These are phyloP conservation scores for Podarcis cretensis DNA, from an alignment of 2,113 vertebrate genomes.

Conservation along the genomic window DNA sequence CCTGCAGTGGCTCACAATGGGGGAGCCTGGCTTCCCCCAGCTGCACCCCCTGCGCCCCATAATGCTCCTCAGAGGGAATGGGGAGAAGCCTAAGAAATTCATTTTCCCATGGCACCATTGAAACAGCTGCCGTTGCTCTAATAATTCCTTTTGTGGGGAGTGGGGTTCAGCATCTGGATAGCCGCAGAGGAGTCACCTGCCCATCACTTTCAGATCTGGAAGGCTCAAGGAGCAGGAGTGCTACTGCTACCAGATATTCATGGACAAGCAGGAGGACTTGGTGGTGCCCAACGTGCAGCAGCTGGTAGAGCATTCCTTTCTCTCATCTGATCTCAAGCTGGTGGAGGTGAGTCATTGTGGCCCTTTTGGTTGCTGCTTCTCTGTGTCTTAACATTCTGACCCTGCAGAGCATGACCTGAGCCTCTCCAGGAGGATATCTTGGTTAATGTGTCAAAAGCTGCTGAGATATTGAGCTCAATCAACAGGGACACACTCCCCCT, in stretches of 20 bases:
- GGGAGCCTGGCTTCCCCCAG: not conserved
- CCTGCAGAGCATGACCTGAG: not conserved
- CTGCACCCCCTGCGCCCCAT: constrained; percentile 23
- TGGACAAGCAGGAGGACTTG: constrained; percentile 87
- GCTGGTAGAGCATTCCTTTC: constrained; percentile 88
- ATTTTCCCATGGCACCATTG: not conserved
- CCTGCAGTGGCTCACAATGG: constrained; percentile 14
- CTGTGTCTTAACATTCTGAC: accelerated
- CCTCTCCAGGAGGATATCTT: too few relatives aligned
- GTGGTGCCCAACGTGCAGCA: constrained; percentile 88
- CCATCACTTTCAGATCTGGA: constrained; percentile 67
- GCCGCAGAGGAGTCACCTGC: not conserved
- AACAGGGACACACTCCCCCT: too few relatives aligned
- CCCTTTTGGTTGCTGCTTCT: not conserved
- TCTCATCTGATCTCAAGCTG: constrained; percentile 81
- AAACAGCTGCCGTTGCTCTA: not conserved
- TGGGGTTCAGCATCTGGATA: too few relatives aligned
- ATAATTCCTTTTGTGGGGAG: not conserved
- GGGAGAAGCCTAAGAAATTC: constrained; percentile 10
- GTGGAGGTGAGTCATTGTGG: constrained; percentile 78
- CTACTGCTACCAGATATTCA: constrained; percentile 91
- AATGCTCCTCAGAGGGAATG: not conserved
- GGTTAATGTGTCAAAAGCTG: too few relatives aligned
- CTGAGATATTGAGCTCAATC: too few relatives aligned
- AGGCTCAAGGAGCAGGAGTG: constrained; percentile 82